Percentiles rank a stretch among this genome's conserved stretches.
Conservation (phyloP, 2,888 invertebrate genomes). For the Cistogaster globosa region DNA sequence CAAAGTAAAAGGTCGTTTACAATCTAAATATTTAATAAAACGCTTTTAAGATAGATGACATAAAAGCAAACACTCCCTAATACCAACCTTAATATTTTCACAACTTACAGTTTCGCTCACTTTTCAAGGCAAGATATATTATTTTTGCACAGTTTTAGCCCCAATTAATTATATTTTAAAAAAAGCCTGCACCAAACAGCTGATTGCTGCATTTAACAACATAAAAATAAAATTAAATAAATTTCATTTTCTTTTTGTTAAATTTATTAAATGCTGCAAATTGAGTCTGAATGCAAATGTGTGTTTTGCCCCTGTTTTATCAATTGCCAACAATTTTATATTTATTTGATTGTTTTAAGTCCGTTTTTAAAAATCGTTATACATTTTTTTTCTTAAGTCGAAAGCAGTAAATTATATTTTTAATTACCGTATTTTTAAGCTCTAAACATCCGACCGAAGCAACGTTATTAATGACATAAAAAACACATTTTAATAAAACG, state of each 20-base stretch:
- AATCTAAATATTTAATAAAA: not conserved
- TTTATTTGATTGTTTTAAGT: not conserved
- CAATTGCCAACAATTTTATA: conserved; percentile 35
- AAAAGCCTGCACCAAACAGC: not conserved
- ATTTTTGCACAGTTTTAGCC: too few relatives aligned
- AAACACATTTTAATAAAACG: conserved; percentile 37
- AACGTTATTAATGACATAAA: conserved; percentile 42
- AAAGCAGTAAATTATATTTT: conserved; percentile 54
- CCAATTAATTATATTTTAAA: not conserved
- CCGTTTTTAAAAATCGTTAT: conserved; percentile 12
- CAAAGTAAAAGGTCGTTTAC: conserved; percentile 53
- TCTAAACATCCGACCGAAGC: conserved; percentile 9
- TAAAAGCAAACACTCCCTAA: not conserved
- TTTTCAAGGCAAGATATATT: too few relatives aligned
- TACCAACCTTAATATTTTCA: too few relatives aligned
- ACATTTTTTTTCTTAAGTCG: conserved; percentile 4
- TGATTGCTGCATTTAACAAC: not conserved
- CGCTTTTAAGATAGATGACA: not conserved
- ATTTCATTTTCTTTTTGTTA: not conserved
- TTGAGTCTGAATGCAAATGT: not conserved
- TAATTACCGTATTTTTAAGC: conserved; percentile 44
- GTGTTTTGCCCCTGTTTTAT: not conserved
- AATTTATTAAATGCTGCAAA: conserved; percentile 7
- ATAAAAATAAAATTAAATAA: conserved; percentile 2
- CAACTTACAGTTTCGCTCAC: too few relatives aligned